Conservation (phyloP, 2,888 invertebrate genomes). For the Eupithecia subumbrata region DNA sequence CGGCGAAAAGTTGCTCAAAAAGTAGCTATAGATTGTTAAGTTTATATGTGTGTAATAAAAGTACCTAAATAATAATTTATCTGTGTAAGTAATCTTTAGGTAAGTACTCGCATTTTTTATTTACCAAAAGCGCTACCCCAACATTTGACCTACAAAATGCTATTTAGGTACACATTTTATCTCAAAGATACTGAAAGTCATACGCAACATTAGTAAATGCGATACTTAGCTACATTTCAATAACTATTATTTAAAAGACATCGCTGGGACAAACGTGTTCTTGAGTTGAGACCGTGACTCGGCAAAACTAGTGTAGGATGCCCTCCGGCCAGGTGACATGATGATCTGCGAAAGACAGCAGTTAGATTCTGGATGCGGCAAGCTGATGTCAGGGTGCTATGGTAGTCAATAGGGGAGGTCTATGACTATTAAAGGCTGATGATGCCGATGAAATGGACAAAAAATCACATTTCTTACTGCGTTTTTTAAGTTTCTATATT, state of each 20-base stretch:
- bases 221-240: neutral
- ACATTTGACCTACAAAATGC: conserved; percentile 34
- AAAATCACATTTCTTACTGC: neutral
- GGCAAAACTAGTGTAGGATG: too few species aligned
- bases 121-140: conserved; percentile 23
- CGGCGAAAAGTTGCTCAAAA: neutral
- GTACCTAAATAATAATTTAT: neutral
- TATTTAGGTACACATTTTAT: neutral
- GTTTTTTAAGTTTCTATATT: neutral
- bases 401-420: too few species aligned
- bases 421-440: too few species aligned
- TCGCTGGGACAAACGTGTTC: too few species aligned
- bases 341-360: too few species aligned
- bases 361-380: too few species aligned
- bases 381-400: too few species aligned
- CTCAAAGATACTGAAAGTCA: conserved; percentile 10
- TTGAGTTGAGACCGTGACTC: too few species aligned
- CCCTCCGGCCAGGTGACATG: too few species aligned
- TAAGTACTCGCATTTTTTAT: neutral
- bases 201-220: neutral
- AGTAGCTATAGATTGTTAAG: neutral
- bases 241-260: neutral
- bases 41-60: neutral
- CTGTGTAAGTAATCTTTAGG: neutral
- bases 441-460: neutral